Base-by-base conservation (phyloP, 92 coral and sea anemone genomes). In the Phymanthus crucifer region DNA sequence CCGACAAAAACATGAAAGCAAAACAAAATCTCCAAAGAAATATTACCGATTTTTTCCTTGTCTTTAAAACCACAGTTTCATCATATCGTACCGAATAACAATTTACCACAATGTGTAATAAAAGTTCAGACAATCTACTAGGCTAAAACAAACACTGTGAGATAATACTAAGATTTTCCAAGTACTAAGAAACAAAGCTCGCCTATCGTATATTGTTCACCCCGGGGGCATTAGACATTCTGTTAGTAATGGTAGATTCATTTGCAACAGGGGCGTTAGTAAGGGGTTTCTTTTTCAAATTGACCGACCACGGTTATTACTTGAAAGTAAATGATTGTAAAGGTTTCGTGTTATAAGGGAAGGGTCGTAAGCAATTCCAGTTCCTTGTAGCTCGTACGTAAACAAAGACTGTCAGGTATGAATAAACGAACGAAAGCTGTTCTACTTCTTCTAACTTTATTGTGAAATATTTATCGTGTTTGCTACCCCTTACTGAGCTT, bases 401-500 rank as follows among this genome's bases (percentile, higher is more conserved):
- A 24, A 77, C 65, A 65, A 36, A 35, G 80, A 58, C 34, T 13
- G 6, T 57, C 16, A 1, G 31, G 69, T n/a, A n/a, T n/a, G n/a
- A 31, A 32, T 77, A n/a, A 64, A 77, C 27, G 67, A 7, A 4
- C 38, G 37, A 64, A 64, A 61, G 48, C 32, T 24, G 57, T 31
- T 26, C 6, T 16, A 4, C 21, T 16, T 75, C 8, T 3, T 37
- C 3, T 61, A 71, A 45, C 75, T 40, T 35, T 4, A 23, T 71
- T 35, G 65, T 77, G 65, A 77, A 77, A 46, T 77, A 77, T 77
- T 64, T 65, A 77, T 71, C 46, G 38, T 12, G 4, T 37, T 69
- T 36, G 2, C 12, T 13, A 64, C 81, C 81, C 81, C 81, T 66
- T 19, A 65, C 81, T 61, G 81, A 29, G 81, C 48, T 9, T 64